Conservation (phyloP, 2,888 invertebrate species). For the Vandiemenella viatica region DNA sequence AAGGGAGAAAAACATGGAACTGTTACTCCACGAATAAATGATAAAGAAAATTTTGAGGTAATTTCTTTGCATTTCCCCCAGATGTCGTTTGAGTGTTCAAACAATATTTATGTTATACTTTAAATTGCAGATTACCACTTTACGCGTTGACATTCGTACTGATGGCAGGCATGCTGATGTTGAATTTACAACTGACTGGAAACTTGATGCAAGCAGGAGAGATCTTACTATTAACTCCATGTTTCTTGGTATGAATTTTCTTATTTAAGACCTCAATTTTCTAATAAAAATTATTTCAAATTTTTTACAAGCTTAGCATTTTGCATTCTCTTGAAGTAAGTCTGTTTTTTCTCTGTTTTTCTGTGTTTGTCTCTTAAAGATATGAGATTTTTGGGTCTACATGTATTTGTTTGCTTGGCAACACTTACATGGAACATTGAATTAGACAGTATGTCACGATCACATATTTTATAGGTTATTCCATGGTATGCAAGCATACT, state of each 20-base stretch:
- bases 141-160: conserved; percentile 79
- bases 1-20: conserved; percentile 93
- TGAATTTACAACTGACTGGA: conserved; percentile 83
- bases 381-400: no score
- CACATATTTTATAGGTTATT: no score
- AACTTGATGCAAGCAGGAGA: conserved; percentile 82
- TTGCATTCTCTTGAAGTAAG: background rate
- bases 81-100: no score
- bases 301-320: background rate
- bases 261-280: background rate
- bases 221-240: conserved; percentile 98
- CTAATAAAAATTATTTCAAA: background rate
- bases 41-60: conserved; percentile 85
- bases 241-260: conserved; percentile 52
- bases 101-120: no score
- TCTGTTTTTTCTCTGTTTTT: background rate
- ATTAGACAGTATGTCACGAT: no score
- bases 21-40: conserved; percentile 85
- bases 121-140: conserved; percentile 51
- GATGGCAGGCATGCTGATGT: conserved; percentile 95
- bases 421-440: no score
- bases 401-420: no score
- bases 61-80: no score
- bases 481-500: no score
- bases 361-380: no score